Conservation (phyloP, 2,888 invertebrate genomes). For the Carabus problematicus region DNA sequence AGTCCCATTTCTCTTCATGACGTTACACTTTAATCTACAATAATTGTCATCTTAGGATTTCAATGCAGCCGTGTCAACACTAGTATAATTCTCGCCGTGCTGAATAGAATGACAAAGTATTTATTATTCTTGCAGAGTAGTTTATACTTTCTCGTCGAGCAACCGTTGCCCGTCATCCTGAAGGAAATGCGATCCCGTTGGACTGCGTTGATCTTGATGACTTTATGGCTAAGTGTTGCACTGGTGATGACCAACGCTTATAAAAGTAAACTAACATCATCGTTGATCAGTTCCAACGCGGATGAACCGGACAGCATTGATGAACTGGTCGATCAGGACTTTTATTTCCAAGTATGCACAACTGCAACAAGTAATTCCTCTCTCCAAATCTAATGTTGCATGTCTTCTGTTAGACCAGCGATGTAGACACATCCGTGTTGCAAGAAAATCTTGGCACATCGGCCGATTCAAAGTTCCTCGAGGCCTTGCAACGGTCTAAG, state of each 20-base stretch:
- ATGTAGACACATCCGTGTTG: conserved; percentile 28
- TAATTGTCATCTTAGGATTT: neutral
- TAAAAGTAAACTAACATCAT: conserved; percentile 35
- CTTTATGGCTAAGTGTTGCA: conserved; percentile 27
- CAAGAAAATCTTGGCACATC: conserved; percentile 22
- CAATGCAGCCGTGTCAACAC: no score
- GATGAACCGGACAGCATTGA: conserved; percentile 32
- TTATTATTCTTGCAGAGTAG: conserved; percentile 21
- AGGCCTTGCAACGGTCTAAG: conserved; percentile 10
- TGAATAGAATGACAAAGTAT: neutral
- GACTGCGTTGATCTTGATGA: conserved; percentile 16
- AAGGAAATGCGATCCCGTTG: conserved; percentile 7
- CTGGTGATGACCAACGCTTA: conserved; percentile 27
- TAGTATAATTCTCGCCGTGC: no score
- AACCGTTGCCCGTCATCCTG: conserved; percentile 16
- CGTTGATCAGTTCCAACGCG: conserved; percentile 22
- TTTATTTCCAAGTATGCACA: conserved; percentile 26
- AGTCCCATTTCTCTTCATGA: neutral
- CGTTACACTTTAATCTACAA: neutral
- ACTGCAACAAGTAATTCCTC: neutral
- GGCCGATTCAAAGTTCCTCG: conserved; percentile 25
- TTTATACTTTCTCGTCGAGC: conserved; percentile 29
- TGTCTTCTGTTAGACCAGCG: conserved; percentile 15
- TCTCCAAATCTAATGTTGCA: no score
- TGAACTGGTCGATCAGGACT: conserved; percentile 22